Conservation (phyloP, 2,797 vertebrate genomes). For the Hippocampus kuda region DNA sequence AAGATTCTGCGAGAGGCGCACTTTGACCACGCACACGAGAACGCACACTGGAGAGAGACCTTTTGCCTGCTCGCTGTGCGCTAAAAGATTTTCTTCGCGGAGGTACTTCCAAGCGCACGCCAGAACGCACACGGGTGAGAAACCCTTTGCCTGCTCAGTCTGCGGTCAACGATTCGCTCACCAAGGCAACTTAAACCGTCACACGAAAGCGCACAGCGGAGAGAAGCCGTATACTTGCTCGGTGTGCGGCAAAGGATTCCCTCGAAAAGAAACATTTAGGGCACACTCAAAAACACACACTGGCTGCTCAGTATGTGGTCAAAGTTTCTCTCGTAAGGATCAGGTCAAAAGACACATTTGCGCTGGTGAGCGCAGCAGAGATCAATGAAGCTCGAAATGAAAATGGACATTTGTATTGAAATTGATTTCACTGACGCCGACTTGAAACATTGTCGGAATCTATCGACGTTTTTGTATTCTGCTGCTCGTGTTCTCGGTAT, state of each 20-base stretch:
- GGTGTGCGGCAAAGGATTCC: background rate
- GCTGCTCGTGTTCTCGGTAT: too few relatives aligned
- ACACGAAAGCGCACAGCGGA: background rate
- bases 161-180: background rate
- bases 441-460: too few relatives aligned
- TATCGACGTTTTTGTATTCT: background rate
- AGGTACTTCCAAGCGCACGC: too few relatives aligned
- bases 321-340: slow-evolving; percentile 1
- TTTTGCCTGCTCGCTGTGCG: background rate
- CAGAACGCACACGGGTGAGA: background rate
- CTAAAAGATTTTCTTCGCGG: background rate
- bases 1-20: background rate
- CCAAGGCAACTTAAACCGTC: background rate
- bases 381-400: background rate
- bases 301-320: background rate
- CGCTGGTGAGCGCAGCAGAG: background rate
- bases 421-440: background rate
- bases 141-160: background rate
- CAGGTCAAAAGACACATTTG: background rate
- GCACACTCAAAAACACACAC: background rate
- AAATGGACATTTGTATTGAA: too few relatives aligned
- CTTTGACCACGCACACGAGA: background rate
- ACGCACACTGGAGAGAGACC: background rate
- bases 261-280: background rate
- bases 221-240: background rate